Conservation (phyloP, 2,888 invertebrate genomes). For the Crematogaster levior region DNA sequence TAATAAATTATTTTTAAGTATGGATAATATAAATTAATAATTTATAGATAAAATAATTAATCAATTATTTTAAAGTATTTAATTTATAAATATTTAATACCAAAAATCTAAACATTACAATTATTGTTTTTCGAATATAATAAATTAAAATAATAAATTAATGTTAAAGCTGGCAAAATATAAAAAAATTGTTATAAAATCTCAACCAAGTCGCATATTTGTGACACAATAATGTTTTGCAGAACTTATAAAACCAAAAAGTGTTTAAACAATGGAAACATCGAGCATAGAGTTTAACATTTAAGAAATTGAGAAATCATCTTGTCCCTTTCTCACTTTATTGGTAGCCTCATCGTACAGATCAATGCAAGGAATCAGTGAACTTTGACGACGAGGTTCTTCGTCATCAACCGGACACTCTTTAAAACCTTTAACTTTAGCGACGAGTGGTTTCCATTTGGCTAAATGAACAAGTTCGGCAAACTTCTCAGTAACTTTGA, state of each 20-base stretch:
- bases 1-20: too few relatives aligned
- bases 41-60: too few relatives aligned
- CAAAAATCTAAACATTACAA: too few relatives aligned
- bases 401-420: conserved; percentile 84
- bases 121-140: too few relatives aligned
- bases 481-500: conserved; percentile 76
- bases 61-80: too few relatives aligned
- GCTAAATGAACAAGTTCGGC: conserved; percentile 87
- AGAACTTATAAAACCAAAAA: background rate
- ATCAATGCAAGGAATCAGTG: conserved; percentile 92
- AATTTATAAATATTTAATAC: too few relatives aligned
- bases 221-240: too few relatives aligned
- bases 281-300: background rate
- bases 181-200: too few relatives aligned
- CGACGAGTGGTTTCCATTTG: conserved; percentile 93
- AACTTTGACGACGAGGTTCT: conserved; percentile 88
- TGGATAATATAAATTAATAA: too few relatives aligned
- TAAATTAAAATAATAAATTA: too few relatives aligned
- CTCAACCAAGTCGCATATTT: too few relatives aligned
- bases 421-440: conserved; percentile 91
- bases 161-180: too few relatives aligned
- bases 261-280: background rate
- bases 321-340: conserved; percentile 76
- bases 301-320: background rate
- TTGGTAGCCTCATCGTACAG: conserved; percentile 90